phyloP scores from a whole-genome alignment of 2,797 vertebrate species.

The Xenops minutus region DNA sequence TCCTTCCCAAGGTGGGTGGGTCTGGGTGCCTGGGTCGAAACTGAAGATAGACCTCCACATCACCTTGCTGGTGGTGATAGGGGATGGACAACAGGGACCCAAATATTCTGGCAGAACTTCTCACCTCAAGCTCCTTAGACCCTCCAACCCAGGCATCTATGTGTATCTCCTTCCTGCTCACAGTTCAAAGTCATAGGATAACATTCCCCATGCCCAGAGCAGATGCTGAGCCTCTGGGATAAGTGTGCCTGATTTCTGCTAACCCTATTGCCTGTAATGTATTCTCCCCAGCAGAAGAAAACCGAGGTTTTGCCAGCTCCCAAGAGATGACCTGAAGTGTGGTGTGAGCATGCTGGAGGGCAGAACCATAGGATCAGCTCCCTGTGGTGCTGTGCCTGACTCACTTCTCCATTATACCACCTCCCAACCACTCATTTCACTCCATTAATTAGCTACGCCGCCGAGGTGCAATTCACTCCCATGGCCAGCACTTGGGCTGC shows the following conservation, averaged over 20 bases:
- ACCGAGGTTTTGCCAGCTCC: neutral
- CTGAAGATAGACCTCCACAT: neutral
- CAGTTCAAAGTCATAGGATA: neutral
- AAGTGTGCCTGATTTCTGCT: neutral
- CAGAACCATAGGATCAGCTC: neutral
- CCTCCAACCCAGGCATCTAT: neutral
- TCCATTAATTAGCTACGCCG: neutral
- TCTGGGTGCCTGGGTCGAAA: neutral
- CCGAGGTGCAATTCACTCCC: accelerated
- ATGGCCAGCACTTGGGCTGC: accelerated
- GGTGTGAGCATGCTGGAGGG: neutral
- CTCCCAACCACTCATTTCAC: neutral
- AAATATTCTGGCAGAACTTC: neutral
- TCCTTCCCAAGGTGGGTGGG: neutral
- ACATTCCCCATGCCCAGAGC: neutral
- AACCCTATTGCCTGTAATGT: too few relatives aligned
- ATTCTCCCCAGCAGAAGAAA: neutral
- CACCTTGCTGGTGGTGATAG: neutral
- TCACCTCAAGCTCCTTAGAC: neutral
- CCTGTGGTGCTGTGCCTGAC: neutral
- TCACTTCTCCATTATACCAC: neutral
- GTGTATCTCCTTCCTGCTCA: neutral
- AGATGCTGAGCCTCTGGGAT: neutral
- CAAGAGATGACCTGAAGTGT: neutral
- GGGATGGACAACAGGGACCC: neutral